Evolutionary conservation across 1,140 invertebrate species (phyloP), one percentile per base, ranked within the genome.

Genomic region (Drosophila oshimai): DNA sequence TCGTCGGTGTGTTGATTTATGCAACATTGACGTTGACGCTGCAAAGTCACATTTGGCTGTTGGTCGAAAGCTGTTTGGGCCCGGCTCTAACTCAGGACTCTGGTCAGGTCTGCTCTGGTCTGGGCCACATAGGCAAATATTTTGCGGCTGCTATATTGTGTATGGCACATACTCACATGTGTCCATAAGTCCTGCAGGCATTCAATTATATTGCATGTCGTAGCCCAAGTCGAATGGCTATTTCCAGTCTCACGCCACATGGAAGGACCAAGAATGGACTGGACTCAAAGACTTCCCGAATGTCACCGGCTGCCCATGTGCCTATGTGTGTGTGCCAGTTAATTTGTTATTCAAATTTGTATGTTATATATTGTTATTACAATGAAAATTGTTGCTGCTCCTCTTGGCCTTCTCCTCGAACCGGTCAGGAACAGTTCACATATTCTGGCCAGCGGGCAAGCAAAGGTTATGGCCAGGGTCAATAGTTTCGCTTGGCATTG

Each of bases 311-410:
- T 15, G 31, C 42, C 39, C 44, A 10, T 26, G 24, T 15, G 31
- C 42, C 39, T 53, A 46, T 76, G 51, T 81, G 64, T 78, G 50
- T 69, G 60, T 55, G 55, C n/a, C 37, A 64, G 80, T 86, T 86
- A 86, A 86, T 86, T 86, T 86, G 81, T 80, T 86, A 86, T 86
- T 86, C 80, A 86, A 86, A 86, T 86, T 86, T 86, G 81, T 86
- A 62, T 86, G 80, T 86, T 87, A 86, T 86, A 86, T 86, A 86
- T 86, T 86, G 80, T 86, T 86, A 86, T 86, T 86, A 87, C 75
- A 54, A 62, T 73, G 80, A 60, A 86, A 86, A 86, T 86, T 64
- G 80, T 86, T 86, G 69, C 57, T 53, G 69, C 39, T 60, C 49
- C 37, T 42, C 28, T 20, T 42, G 6, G 17, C n/a, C n/a, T n/a